A percentile compares a stretch with the other conserved stretches of the same genome.
These are phyloP conservation scores for Stegastes partitus DNA, from an alignment of 2,113 vertebrate species.

Conservation along the genomic window DNA sequence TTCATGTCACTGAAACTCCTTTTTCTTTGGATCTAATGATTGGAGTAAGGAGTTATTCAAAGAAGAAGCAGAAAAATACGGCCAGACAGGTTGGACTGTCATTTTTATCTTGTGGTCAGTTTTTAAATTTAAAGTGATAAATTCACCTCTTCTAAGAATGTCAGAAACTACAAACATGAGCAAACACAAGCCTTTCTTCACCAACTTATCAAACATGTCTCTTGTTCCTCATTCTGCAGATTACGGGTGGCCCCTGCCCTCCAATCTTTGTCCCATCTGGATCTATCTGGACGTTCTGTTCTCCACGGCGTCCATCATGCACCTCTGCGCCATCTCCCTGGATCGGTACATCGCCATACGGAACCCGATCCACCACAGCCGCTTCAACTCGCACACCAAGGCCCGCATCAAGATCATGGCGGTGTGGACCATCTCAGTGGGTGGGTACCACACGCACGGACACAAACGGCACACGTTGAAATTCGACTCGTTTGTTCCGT, in stretches of 20 bases:
- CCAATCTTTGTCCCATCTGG: conserved; percentile 92
- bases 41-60: no score
- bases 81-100: no score
- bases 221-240: conserved; percentile 74
- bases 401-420: conserved; percentile 95
- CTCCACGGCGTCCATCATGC: conserved; percentile 98
- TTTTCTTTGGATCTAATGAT: no score
- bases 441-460: conserved; percentile 80
- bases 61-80: no score
- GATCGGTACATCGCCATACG: conserved; percentile 96
- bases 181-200: no score
- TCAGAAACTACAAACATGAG: background rate
- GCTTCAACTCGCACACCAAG: conserved; percentile 95
- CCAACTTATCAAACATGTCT: background rate
- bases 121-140: no score
- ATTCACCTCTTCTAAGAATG: no score
- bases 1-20: no score
- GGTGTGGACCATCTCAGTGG: conserved; percentile 96
- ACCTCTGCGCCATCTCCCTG: conserved; percentile 96
- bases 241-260: conserved; percentile 93
- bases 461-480: background rate
- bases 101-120: no score
- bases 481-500: no score
- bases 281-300: conserved; percentile 98
- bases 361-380: conserved; percentile 95